A percentile compares a stretch with the other conserved stretches of the same genome.
These are phyloP conservation scores for Noctua comes DNA, from an alignment of 2,888 invertebrate genomes.

Conservation along the genomic window DNA sequence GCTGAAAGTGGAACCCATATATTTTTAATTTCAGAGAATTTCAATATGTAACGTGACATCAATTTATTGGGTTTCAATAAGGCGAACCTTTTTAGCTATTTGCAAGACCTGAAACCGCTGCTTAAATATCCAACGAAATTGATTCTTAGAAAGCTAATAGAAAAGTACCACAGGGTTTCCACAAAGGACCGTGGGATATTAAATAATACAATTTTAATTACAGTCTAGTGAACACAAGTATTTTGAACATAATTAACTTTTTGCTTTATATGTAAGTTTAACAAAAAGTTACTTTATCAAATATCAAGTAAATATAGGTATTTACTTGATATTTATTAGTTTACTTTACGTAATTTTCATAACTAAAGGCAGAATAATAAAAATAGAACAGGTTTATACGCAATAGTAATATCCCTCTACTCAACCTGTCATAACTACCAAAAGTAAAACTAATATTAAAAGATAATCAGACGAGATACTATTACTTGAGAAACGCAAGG, in stretches of 20 bases:
- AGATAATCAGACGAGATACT: neutral
- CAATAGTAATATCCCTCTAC: neutral
- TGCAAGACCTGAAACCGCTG: neutral
- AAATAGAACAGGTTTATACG: neutral
- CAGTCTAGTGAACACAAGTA: neutral
- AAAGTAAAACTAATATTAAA: neutral
- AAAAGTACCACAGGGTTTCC: neutral
- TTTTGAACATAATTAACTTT: conserved; percentile 8
- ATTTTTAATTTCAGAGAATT: neutral
- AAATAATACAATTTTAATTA: conserved; percentile 8
- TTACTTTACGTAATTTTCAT: no score
- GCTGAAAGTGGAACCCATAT: no score
- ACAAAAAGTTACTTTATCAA: neutral
- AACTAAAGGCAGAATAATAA: no score
- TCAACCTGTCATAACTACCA: neutral
- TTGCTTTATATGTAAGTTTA: neutral
- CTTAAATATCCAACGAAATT: neutral
- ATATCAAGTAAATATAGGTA: conserved; percentile 3
- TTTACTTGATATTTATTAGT: no score
- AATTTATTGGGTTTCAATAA: neutral
- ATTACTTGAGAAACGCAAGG: neutral
- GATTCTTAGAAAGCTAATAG: conserved; percentile 13
- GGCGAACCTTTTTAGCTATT: neutral
- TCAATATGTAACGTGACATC: neutral
- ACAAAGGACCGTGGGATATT: neutral